Base-by-base conservation (phyloP, 2,113 vertebrate species). In the Tenrec ecaudatus region DNA sequence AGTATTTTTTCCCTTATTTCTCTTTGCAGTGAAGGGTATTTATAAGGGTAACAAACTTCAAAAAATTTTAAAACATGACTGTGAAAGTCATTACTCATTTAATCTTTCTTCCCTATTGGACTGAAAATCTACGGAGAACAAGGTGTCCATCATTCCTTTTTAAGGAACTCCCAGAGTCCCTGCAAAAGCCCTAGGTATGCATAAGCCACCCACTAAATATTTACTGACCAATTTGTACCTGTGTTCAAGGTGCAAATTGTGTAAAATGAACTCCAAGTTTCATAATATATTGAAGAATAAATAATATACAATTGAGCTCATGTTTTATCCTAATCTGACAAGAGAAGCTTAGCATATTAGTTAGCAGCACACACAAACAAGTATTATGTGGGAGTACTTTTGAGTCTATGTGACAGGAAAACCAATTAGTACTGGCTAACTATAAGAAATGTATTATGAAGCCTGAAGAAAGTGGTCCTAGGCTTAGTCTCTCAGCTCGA, bases 251-350 rank as follows among this genome's bases (percentile, higher is more conserved):
- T 47, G 75, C 77, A 91, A 88, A 73, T 71, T 10, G 69, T 77
- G 6, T 25, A 73, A 80, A 95, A 82, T 96, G 38, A 88, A 92
- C 87, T 91, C 20, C 2, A 82, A 22, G n/a, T 82, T 83, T 95
- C 82, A 87, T 22, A 80, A 38, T 82, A 88, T 86, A 36, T 23
- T 68, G 53, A 95, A 85, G 53, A 90, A 77, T 80, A 58, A 86
- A 12, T 80, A 86, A 60, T 38, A 66, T 66, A 91, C 64, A 94
- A 76, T 82, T 95, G 25, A 3, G 76, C 10, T 29, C 86, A 82
- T 57, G 80, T 84, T 73, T 66, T 94, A 38, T 92, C 9, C 71
- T 91, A 71, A 89, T 12, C 7, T 20, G 8, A 33, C 60, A 93
- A 79, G 29, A 58, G 19, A 73, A 75, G 31, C 1, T 47, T 85